These are phyloP conservation scores for Acromyrmex charruanus DNA, from an alignment of 1,140 invertebrate genomes.

Conservation along the genomic window DNA sequence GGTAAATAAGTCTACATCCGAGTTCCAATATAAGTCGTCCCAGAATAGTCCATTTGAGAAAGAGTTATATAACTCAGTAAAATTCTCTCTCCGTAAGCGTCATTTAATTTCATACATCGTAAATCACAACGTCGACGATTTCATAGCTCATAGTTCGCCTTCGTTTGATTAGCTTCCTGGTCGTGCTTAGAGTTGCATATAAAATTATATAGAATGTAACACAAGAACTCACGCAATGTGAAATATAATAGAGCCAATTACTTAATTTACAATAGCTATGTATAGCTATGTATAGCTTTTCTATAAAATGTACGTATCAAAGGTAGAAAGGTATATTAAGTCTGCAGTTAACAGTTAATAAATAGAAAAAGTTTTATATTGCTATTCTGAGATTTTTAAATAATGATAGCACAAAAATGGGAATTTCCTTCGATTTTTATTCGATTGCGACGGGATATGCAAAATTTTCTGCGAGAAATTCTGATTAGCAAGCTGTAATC, in stretches of 20 bases:
- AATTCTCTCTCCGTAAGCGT: conserved; percentile 14
- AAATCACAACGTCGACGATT: conserved; percentile 11
- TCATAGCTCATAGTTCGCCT: conserved; percentile 9
- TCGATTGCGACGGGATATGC: background rate
- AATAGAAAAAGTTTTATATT: background rate
- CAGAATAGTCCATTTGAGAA: conserved; percentile 27
- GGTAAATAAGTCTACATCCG: conserved; percentile 83
- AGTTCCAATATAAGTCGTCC: conserved; percentile 28
- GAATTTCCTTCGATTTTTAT: background rate
- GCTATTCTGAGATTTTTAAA: conserved; percentile 2
- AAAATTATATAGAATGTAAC: background rate
- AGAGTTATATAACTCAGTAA: conserved; percentile 3
- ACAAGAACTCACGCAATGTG: background rate
- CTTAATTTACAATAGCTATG: background rate
- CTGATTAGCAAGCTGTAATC: background rate
- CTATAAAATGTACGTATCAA: background rate
- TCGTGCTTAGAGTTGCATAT: background rate
- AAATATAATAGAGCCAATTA: background rate
- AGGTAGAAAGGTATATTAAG: background rate
- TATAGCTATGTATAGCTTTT: background rate
- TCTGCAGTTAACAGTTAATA: background rate
- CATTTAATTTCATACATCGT: conserved; percentile 1
- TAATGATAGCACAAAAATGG: background rate
- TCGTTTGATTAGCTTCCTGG: conserved; percentile 17
- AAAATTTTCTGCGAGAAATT: background rate